phyloP scores from a whole-genome alignment of 2,113 vertebrate genomes.

The Dasyornis broadbenti region DNA sequence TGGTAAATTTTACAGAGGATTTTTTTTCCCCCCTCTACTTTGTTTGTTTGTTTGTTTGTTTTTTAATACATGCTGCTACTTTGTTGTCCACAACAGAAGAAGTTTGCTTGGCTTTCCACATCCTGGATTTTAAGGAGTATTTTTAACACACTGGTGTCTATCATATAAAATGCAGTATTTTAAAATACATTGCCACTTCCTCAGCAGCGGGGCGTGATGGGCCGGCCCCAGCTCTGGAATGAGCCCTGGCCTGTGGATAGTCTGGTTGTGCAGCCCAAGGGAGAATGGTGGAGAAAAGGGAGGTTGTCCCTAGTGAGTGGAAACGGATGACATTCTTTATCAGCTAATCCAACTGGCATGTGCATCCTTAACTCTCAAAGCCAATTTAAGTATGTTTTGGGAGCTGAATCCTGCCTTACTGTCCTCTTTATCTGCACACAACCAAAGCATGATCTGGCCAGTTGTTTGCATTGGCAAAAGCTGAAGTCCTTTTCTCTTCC shows the following conservation, averaged over 20 bases:
- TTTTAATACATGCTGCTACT: constrained; percentile 22
- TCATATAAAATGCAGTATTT: neutral
- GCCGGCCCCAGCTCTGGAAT: constrained; percentile 28
- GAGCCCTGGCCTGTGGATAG: constrained; percentile 29
- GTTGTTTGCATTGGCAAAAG: constrained; percentile 28
- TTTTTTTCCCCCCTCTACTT: neutral
- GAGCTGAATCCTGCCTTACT: neutral
- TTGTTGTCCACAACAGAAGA: constrained; percentile 17
- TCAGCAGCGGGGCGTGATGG: neutral
- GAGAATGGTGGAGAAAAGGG: neutral
- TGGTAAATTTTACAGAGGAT: neutral
- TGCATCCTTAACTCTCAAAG: neutral
- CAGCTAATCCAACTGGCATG: neutral
- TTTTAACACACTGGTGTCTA: neutral
- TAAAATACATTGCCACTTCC: constrained; percentile 8
- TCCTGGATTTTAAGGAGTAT: constrained; percentile 29
- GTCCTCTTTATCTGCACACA: neutral
- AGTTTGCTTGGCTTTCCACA: constrained; percentile 39
- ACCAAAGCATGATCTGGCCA: neutral
- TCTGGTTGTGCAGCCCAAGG: constrained; percentile 36
- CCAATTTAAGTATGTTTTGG: neutral
- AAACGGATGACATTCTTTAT: neutral
- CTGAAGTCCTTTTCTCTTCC: neutral
- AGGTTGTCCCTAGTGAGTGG: neutral
- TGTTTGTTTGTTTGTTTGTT: constrained; percentile 36